A percentile compares a stretch with the other conserved stretches of the same genome.
Conservation (phyloP, 2,888 invertebrate genomes). For the Protula sp. region DNA sequence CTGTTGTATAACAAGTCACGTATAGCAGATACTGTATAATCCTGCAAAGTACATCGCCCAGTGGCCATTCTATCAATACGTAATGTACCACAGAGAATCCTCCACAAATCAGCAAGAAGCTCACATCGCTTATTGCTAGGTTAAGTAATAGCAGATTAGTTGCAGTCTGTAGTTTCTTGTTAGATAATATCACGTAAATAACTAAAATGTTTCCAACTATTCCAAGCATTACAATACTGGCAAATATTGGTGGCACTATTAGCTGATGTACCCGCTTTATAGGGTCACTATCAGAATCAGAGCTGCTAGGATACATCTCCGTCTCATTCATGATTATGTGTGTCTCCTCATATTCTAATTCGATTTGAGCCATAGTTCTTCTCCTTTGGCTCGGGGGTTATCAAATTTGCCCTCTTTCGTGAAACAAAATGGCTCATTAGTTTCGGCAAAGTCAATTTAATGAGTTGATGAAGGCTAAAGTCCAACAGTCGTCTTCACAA, state of each 20-base stretch:
- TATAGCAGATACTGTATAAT: slow-evolving; percentile 23
- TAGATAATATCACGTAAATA: slow-evolving; percentile 17
- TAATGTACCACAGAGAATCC: slow-evolving; percentile 19
- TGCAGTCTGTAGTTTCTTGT: slow-evolving; percentile 12
- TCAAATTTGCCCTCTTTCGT: too few relatives aligned
- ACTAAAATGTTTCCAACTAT: slow-evolving; percentile 17
- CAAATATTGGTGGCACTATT: slow-evolving; percentile 9
- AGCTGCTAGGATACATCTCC: too few relatives aligned
- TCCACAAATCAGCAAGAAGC: slow-evolving; percentile 18
- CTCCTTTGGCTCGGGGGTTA: too few relatives aligned
- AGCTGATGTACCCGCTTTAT: slow-evolving; percentile 10
- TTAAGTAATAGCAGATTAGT: slow-evolving; percentile 21
- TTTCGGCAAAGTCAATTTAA: too few relatives aligned
- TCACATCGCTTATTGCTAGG: slow-evolving; percentile 17
- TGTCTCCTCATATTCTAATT: too few relatives aligned
- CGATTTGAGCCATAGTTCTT: too few relatives aligned
- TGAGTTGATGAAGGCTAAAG: too few relatives aligned
- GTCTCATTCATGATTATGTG: too few relatives aligned
- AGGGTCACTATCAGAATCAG: too few relatives aligned
- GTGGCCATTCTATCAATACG: slow-evolving; percentile 14
- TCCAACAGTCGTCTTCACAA: too few relatives aligned
- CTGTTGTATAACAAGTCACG: slow-evolving; percentile 18
- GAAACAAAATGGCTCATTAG: too few relatives aligned
- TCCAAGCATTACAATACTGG: slow-evolving; percentile 11
- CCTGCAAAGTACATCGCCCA: slow-evolving; percentile 19